Evolutionary conservation across 1,140 invertebrate genomes (phyloP), one percentile per base, ranked within the genome.

Genomic region (Trichonephila clavipes): DNA sequence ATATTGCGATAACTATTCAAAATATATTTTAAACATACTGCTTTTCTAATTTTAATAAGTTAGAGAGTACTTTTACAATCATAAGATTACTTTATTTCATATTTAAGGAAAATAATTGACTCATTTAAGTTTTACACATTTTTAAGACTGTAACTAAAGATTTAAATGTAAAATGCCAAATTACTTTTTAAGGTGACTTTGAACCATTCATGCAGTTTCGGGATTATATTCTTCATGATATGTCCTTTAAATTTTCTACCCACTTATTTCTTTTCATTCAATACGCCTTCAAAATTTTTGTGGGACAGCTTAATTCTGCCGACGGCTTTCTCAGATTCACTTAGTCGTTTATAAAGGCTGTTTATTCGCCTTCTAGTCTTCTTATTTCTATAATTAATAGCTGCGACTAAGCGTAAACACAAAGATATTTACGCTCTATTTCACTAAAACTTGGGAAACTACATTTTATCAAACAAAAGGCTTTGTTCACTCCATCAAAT

Each of bases 341-440:
- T 5, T 34, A 14, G 7, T 77, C 34, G 18, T 34, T 77, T 34
- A 19, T 18, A 40, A 19, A 18, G 28, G 2, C 72, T 7, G 18
- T 18, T 40, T 34, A 34, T 34, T 34, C 3, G 18, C 18, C 5
- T 40, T 77, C 28, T 40, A 34, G 1, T 34, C 6, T 77, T 40
- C 34, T 19, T 40, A 3, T 40, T 18, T 7, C 28, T 34, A 3
- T 77, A 40, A 77, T 77, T 77, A 77, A 77, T 77, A 18, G 34
- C 7, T 34, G 24, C 66, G n/a, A 12, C 21, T 69, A 77, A 77
- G 34, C 72, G 28, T 77, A 34, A 77, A 34, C 16, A 77, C 24
- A 34, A 77, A 77, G 72, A 40, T 77, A 40, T 40, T 77, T 77
- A 34, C 72, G 72, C 72, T 77, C 72, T 77, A 77, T 40, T 77